Evolutionary conservation across 2,888 invertebrate species (phyloP), one percentile per base, ranked within the genome.

Genomic region (Nebria salina): DNA sequence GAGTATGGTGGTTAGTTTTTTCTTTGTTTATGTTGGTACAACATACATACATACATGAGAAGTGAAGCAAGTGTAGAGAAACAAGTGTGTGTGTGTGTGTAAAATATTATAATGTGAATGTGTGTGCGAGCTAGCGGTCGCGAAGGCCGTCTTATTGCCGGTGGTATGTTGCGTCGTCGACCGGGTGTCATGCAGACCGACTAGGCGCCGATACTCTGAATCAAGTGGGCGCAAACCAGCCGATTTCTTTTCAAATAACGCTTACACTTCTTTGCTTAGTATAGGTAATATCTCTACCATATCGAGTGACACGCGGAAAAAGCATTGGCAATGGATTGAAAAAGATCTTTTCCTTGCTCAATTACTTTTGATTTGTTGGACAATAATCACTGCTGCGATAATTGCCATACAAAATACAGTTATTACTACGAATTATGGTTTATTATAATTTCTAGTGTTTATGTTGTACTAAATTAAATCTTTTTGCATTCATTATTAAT

Each of bases 171-270:
- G 70, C 70, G 70, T 26, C 70, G 66, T 26, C 54, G 70, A 70
- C 25, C 70, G 20, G 34, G 70, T 70, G 70, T 34, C 54, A 54
- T 54, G 54, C 54, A 54, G 54, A 54, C 54, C 54, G 13, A 13
- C 20, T 70, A 75, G 75, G 75, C 75, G 75, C 75, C 75, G 54
- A 75, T 75, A 25, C 26, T 75, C 75, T 75, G 64, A 26, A 26
- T 11, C 75, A 54, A 75, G 75, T 75, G 75, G 75, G 75, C 75
- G 75, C 64, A 34, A 72, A 70, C 70, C 20, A 70, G 70, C 26
- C 70, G 70, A 25, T 70, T 15, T 70, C 25, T 70, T 34, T 34
- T 70, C 34, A 70, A 70, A 25, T 70, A 70, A 70, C 70, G 15
- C 70, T 11, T 70, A 25, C 26, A 25, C 70, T 70, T 8, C 13